Evolutionary conservation across 1,140 invertebrate genomes (phyloP).

Genomic region (Carcinoscorpius rotundicauda): DNA sequence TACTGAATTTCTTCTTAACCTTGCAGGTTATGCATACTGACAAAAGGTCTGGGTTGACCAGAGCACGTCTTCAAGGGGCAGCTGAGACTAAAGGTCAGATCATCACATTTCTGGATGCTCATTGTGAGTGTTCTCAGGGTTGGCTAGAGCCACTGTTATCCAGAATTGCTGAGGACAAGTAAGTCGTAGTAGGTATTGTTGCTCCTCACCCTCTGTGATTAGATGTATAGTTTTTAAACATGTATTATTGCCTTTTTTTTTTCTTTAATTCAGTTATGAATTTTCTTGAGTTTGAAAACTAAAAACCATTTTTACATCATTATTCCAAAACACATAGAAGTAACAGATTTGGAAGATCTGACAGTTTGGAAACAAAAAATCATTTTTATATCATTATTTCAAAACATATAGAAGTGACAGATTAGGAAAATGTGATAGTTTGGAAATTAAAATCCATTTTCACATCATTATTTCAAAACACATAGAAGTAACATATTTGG

Average conservation of each 20-base stretch:
- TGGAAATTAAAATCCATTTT: too few species aligned
- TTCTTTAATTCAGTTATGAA: not conserved
- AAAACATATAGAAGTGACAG: too few species aligned
- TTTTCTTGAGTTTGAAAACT: not conserved
- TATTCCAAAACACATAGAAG: too few species aligned
- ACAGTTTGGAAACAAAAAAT: too few species aligned
- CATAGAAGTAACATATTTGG: too few species aligned
- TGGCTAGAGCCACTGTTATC: conserved; percentile 86
- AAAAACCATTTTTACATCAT: not conserved
- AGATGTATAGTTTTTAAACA: not conserved
- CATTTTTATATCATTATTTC: too few species aligned
- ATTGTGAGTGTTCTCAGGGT: conserved; percentile 80
- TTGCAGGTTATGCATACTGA: conserved; percentile 62
- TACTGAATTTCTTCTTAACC: not conserved
- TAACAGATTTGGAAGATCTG: too few species aligned
- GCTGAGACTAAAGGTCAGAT: conserved; percentile 81
- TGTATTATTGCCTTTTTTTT: not conserved
- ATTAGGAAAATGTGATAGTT: too few species aligned
- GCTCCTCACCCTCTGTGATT: too few species aligned
- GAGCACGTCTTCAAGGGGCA: conserved; percentile 81
- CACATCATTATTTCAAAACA: too few species aligned
- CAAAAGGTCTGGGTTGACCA: conserved; percentile 81
- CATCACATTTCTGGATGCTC: conserved; percentile 91
- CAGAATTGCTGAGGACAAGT: conserved; percentile 74
- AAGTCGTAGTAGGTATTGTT: conserved; percentile 6